A percentile compares a stretch with the other conserved stretches of the same genome.
Conservation (phyloP, 2,113 vertebrate genomes). For the Lathamus discolor region DNA sequence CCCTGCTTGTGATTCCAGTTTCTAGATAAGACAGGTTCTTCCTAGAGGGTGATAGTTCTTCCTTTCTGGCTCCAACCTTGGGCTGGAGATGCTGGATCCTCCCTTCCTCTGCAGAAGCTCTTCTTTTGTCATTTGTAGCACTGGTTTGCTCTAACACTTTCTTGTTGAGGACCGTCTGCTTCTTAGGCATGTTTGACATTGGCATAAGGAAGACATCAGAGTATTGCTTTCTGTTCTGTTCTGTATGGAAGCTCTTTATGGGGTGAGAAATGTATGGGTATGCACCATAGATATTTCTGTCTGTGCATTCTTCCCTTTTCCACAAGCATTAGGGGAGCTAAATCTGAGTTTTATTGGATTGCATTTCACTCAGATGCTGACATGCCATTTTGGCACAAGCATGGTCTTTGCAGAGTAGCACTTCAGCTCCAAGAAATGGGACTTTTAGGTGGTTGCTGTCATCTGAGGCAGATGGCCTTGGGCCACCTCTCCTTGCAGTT, state of each 20-base stretch:
- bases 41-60: background rate
- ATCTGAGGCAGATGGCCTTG: background rate
- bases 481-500: accelerated
- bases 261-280: background rate
- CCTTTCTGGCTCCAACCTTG: background rate
- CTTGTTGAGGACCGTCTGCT: background rate
- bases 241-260: background rate
- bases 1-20: background rate
- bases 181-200: background rate
- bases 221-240: background rate
- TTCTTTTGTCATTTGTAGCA: background rate
- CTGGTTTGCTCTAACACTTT: background rate
- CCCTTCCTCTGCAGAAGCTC: background rate
- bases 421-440: background rate
- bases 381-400: background rate
- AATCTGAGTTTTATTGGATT: background rate
- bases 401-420: background rate
- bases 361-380: background rate
- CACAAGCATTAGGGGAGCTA: background rate
- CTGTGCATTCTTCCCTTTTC: background rate
- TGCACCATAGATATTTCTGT: background rate
- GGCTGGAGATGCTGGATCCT: background rate
- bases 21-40: background rate
- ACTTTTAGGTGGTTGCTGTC: background rate
- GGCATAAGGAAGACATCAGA: background rate